These are phyloP conservation scores for Champsocephalus gunnari DNA, from an alignment of 2,797 vertebrate genomes.

Conservation along the genomic window DNA sequence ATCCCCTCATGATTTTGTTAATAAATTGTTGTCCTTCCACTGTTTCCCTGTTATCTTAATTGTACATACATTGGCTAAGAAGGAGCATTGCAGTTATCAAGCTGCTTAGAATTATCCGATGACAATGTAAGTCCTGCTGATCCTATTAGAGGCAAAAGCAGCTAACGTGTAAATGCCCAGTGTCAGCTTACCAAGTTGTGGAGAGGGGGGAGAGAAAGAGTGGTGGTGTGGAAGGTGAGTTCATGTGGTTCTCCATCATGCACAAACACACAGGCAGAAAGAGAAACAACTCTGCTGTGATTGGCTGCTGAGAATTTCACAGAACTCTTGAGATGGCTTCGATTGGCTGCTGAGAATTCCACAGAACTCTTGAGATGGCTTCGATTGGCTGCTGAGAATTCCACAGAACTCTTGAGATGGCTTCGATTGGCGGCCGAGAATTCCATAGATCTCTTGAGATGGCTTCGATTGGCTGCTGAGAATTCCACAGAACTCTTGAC, in stretches of 20 bases:
- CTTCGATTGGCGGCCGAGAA: not conserved
- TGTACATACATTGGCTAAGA: constrained; percentile 91
- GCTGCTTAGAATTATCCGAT: constrained; percentile 94
- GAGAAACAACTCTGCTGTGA: not conserved
- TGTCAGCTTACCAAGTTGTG: constrained; percentile 84
- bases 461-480: no score
- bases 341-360: no score
- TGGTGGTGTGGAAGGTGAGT: constrained; percentile 21
- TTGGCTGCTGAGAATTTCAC: not conserved
- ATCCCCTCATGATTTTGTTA: constrained; percentile 79
- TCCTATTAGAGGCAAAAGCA: constrained; percentile 91
- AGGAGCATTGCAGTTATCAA: constrained; percentile 87
- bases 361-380: no score
- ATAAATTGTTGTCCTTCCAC: constrained; percentile 84
- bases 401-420: not conserved
- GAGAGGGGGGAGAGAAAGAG: not conserved
- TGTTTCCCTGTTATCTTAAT: constrained; percentile 90
- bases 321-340: not conserved
- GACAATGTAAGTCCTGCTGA: constrained; percentile 90
- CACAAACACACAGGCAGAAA: constrained; percentile 2
- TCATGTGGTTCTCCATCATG: constrained; percentile 54
- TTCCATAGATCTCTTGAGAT: no score
- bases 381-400: no score
- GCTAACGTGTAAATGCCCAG: constrained; percentile 90
- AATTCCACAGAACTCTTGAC: no score